phyloP scores from a whole-genome alignment of 2,113 vertebrate species.

The Formicarius rufipectus region DNA sequence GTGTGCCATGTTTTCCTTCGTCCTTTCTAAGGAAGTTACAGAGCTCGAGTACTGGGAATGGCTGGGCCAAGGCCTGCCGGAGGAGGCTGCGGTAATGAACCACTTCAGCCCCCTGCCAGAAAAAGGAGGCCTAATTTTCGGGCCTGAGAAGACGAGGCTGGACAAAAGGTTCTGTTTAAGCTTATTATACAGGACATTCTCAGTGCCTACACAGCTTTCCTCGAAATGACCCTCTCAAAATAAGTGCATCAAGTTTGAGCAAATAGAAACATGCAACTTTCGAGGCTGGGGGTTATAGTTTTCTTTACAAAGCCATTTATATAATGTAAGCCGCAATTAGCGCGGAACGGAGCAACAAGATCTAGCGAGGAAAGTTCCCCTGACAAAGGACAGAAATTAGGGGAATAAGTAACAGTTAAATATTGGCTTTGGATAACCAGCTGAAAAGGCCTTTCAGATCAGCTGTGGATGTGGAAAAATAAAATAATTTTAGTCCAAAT shows the following conservation, averaged over 20 bases:
- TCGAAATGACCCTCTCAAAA: slow-evolving; percentile 98
- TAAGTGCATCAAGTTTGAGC: slow-evolving; percentile 98
- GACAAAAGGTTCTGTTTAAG: slow-evolving; percentile 99
- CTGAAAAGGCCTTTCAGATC: slow-evolving; percentile 76
- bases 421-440: slow-evolving; percentile 73
- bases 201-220: slow-evolving; percentile 92
- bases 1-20: slow-evolving; percentile 98
- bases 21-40: slow-evolving; percentile 94
- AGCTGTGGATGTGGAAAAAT: slow-evolving; percentile 68
- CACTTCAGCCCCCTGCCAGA: slow-evolving; percentile 97
- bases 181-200: slow-evolving; percentile 98
- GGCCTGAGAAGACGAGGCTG: slow-evolving; percentile 93
- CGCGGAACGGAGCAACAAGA: slow-evolving; percentile 76
- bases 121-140: slow-evolving; percentile 97
- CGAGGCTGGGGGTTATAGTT: slow-evolving; percentile 97
- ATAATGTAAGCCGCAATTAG: slow-evolving; percentile 85
- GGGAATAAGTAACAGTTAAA: slow-evolving; percentile 82
- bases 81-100: slow-evolving; percentile 97
- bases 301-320: slow-evolving; percentile 93
- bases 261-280: slow-evolving; percentile 98
- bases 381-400: slow-evolving; percentile 81
- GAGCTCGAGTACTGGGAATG: slow-evolving; percentile 93
- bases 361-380: slow-evolving; percentile 77
- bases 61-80: slow-evolving; percentile 90
- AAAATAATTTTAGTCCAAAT: slow-evolving; percentile 68